Evolutionary conservation across 2,888 invertebrate species (phyloP).

Genomic region (Belgica antarctica): DNA sequence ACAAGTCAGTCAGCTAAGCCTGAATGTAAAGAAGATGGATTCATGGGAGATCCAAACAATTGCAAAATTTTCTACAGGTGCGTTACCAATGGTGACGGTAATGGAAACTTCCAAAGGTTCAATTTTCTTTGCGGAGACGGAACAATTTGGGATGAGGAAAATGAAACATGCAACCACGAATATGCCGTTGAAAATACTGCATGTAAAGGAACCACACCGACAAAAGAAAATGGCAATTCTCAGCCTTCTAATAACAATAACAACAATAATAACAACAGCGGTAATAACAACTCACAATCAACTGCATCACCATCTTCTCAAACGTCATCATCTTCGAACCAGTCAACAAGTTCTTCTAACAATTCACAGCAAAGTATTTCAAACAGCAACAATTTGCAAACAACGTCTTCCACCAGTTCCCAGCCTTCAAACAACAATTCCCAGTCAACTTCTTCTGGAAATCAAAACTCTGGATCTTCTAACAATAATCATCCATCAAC

Average conservation of each 20-base stretch:
- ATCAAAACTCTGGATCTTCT: background rate
- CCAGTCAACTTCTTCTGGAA: slow-evolving; percentile 20
- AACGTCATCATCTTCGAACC: slow-evolving; percentile 23
- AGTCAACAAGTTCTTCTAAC: slow-evolving; percentile 27
- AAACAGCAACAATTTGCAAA: slow-evolving; percentile 42
- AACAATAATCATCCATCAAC: background rate
- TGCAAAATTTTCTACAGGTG: slow-evolving; percentile 78
- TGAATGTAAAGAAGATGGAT: slow-evolving; percentile 66
- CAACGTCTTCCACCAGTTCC: too few relatives aligned
- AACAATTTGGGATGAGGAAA: slow-evolving; percentile 62
- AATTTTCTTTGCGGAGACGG: slow-evolving; percentile 67
- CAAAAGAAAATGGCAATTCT: slow-evolving; percentile 3
- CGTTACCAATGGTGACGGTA: slow-evolving; percentile 61
- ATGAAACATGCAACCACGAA: slow-evolving; percentile 53
- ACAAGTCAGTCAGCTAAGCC: background rate
- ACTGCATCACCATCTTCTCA: slow-evolving; percentile 43
- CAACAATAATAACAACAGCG: background rate
- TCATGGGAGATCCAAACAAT: slow-evolving; percentile 65
- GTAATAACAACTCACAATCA: slow-evolving; percentile 33
- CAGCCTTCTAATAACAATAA: background rate
- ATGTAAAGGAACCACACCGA: slow-evolving; percentile 30
- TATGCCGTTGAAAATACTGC: slow-evolving; percentile 44
- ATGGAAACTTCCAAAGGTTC: slow-evolving; percentile 61
- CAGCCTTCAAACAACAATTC: background rate
- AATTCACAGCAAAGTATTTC: slow-evolving; percentile 40